Evolutionary conservation across 2,888 invertebrate species (phyloP).

Genomic region (Epirrhoe tristata): DNA sequence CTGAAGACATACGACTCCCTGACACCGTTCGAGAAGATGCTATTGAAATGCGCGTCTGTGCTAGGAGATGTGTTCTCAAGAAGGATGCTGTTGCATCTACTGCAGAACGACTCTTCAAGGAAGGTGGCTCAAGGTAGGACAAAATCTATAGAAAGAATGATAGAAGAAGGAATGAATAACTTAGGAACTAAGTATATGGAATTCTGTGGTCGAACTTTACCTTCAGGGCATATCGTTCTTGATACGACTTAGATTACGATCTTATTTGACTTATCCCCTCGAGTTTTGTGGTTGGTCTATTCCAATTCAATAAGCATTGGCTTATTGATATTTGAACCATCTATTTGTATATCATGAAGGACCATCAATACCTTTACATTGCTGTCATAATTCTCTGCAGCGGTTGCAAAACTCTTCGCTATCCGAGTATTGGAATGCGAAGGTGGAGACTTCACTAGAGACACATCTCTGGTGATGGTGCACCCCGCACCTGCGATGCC

Average conservation of each 20-base stretch:
- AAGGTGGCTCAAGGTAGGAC: conserved; percentile 82
- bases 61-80: conserved; percentile 87
- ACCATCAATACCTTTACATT: no score
- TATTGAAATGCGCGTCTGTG: conserved; percentile 87
- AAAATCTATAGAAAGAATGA: no score
- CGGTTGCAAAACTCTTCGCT: conserved; percentile 85
- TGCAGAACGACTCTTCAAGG: conserved; percentile 75
- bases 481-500: conserved; percentile 57
- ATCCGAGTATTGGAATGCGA: conserved; percentile 87
- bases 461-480: conserved; percentile 61
- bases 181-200: no score
- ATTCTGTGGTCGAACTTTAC: background rate
- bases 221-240: no score
- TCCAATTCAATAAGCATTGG: no score
- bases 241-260: no score
- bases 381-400: conserved; percentile 58
- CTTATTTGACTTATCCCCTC: background rate
- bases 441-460: conserved; percentile 84
- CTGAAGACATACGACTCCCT: conserved; percentile 88
- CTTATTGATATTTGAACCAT: no score
- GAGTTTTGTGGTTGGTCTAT: no score
- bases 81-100: conserved; percentile 84
- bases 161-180: no score
- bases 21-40: conserved; percentile 86
- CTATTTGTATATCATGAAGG: no score